A percentile compares a stretch with the other conserved stretches of the same genome.
Conservation (phyloP, 2,797 vertebrate species). For the Hippoglossus hippoglossus region DNA sequence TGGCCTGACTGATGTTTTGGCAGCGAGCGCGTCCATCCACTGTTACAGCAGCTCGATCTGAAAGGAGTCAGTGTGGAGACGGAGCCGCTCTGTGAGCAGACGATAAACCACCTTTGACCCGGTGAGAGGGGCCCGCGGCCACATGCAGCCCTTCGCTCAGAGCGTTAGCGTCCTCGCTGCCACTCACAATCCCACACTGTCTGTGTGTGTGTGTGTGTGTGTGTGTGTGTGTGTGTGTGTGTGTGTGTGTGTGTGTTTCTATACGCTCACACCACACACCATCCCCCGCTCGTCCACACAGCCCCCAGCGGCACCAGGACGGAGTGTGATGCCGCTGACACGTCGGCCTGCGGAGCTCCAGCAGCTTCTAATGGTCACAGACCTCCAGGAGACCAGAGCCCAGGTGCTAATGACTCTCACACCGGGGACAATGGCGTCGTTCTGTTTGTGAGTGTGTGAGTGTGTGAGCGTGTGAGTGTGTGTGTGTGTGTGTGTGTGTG, state of each 20-base stretch:
- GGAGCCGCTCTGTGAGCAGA: constrained; percentile 24
- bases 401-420: constrained; percentile 69
- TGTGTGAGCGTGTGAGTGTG: too few species aligned
- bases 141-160: constrained; percentile 44
- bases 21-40: neutral
- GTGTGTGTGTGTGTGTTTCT: neutral
- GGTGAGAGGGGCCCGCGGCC: constrained; percentile 30
- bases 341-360: constrained; percentile 41
- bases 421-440: constrained; percentile 47
- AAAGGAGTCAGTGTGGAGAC: constrained; percentile 29
- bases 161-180: constrained; percentile 48
- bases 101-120: constrained; percentile 63
- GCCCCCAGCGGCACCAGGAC: constrained; percentile 13
- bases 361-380: constrained; percentile 50
- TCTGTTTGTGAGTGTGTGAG: too few species aligned
- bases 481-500: too few species aligned
- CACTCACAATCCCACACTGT: constrained; percentile 45
- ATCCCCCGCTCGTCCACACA: constrained; percentile 30
- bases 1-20: constrained; percentile 57
- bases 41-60: neutral
- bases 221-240: neutral
- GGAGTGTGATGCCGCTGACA: constrained; percentile 55
- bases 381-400: constrained; percentile 58
- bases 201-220: constrained; percentile 22
- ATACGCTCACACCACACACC: constrained; percentile 26